Evolutionary conservation across 2,113 vertebrate genomes (phyloP), one percentile per base, ranked within the genome.

Genomic region (Polypterus bichir): DNA sequence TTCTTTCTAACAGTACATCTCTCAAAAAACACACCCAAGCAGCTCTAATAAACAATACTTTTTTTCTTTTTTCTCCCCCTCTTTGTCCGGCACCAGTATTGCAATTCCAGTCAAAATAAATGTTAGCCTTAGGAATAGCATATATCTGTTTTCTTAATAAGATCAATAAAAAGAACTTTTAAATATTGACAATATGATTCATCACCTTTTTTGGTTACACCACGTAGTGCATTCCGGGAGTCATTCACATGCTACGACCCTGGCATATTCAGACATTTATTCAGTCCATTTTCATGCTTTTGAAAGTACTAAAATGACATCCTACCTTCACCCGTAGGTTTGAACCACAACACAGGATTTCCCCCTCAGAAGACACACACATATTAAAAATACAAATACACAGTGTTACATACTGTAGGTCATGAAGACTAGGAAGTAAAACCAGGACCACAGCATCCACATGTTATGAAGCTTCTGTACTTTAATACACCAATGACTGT

Each of bases 21-120:
- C 65, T 76, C 76, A 77, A 82, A 73, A 76, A 75, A 71, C 77
- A 71, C 66, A 69, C 77, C 70, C 75, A 74, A 82, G 81, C 84
- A 78, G 71, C 74, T 83, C 77, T 10, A 48, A 62, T 8, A 52
- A 52, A 78, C 76, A 75, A 76, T 76, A 79, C 77, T 58, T 70
- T 69, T 64, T 69, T 76, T 70, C 48, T 79, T 65, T 27, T 70
- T 70, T 65, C 62, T 59, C 44, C 75, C 70, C 57, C 63, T 62
- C 73, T 65, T 68, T 67, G 69, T 73, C 70, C 72, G 67, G 66
- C 47, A 69, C 66, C 65, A 65, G 61, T 27, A 71, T 68, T 57
- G 49, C 54, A 68, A 77, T 82, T 84, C 78, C 79, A 81, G 80
- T 75, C 77, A 73, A 76, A 79, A 73, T 55, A 48, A 65, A 27